Conservation (phyloP, 2,888 invertebrate species). For the Pimpla rufipes region DNA sequence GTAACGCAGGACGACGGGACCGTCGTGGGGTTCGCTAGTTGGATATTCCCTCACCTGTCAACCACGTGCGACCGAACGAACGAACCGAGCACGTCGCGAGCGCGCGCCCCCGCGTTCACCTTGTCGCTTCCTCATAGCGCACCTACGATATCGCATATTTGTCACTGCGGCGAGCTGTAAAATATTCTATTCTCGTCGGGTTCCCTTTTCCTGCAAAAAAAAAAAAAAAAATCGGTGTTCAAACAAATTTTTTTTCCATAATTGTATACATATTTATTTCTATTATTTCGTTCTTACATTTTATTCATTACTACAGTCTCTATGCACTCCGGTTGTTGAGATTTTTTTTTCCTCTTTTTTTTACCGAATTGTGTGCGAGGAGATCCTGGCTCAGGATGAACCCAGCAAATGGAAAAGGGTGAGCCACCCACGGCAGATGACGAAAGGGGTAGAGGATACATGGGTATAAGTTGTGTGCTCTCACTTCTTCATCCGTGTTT, state of each 20-base stretch:
- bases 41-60: constrained; percentile 81
- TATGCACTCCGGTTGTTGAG: background rate
- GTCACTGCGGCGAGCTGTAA: background rate
- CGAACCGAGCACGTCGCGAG: constrained; percentile 28
- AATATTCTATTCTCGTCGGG: constrained; percentile 23
- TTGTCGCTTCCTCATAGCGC: constrained; percentile 41
- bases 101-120: constrained; percentile 44
- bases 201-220: background rate
- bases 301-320: background rate
- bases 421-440: constrained; percentile 72
- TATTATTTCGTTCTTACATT: background rate
- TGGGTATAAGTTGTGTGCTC: constrained; percentile 73
- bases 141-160: constrained; percentile 26
- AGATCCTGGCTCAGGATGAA: constrained; percentile 28
- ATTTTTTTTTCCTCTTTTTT: constrained; percentile 24
- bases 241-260: background rate
- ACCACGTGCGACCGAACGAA: constrained; percentile 72
- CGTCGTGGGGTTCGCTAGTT: constrained; percentile 57
- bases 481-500: constrained; percentile 57
- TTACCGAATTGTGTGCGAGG: background rate
- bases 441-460: constrained; percentile 61
- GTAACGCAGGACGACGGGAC: constrained; percentile 44
- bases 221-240: background rate
- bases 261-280: constrained; percentile 32
- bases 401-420: constrained; percentile 40